A percentile compares a stretch with the other conserved stretches of the same genome.
Conservation (phyloP, 2,113 vertebrate genomes). For the Anthoscopus minutus region DNA sequence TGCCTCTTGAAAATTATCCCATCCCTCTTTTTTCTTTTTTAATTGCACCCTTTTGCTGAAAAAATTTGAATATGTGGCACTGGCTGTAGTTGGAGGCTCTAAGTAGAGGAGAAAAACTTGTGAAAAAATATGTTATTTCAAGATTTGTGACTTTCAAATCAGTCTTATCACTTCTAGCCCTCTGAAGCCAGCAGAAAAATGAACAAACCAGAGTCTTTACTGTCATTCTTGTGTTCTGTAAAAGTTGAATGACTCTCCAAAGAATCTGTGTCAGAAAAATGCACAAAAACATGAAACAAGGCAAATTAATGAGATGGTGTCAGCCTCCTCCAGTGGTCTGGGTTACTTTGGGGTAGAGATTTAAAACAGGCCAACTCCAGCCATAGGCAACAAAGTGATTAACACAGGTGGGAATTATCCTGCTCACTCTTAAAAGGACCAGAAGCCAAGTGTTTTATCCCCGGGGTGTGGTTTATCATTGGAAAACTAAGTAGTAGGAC, state of each 20-base stretch:
- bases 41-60: background rate
- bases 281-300: background rate
- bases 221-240: background rate
- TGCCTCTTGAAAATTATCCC: background rate
- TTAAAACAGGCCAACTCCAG: background rate
- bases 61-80: background rate
- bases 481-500: background rate
- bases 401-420: background rate
- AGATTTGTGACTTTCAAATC: background rate
- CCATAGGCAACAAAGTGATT: background rate
- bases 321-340: background rate
- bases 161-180: background rate
- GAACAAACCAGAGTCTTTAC: background rate
- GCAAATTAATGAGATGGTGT: background rate
- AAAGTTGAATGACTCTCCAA: background rate
- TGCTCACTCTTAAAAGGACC: background rate
- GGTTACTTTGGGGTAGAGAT: background rate
- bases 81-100: background rate
- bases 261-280: background rate
- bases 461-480: background rate
- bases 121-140: background rate
- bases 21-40: background rate
- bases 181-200: background rate
- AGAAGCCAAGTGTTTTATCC: background rate
- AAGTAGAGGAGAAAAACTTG: background rate